Evolutionary conservation across 1,140 invertebrate species (phyloP), one percentile per base, ranked within the genome.

Genomic region (Magallana gigas): DNA sequence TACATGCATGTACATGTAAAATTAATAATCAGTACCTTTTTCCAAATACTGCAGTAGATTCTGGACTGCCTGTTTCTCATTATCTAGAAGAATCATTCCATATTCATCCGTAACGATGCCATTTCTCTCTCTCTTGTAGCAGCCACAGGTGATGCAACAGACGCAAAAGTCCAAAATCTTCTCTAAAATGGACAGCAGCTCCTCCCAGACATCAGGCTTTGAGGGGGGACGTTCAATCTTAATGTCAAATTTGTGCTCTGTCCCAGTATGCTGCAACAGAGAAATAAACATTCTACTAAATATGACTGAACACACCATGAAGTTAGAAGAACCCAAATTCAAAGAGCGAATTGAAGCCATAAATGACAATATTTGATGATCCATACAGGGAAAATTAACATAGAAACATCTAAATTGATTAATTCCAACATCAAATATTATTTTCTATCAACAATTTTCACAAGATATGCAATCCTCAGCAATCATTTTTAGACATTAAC

Each of bases 41-140:
- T 91, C 91, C 29, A 92, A 85, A 87, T 92, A 92, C 8, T 83
- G 71, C 9, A 92, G 84, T 11, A 92, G 88, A 89, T 91, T 92
- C 48, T 88, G 62, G 11, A 92, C 90, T 48, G 91, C 91, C 59
- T 89, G 71, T 56, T 88, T 89, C 71, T 92, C 91, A 84, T 85
- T 90, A 48, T 92, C 91, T 59, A 90, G 85, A 76, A 91, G 59
- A 81, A 88, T 86, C 57, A 89, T 89, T 68, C 90, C 91, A 68
- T 91, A 91, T 36, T 86, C 86, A 29, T 92, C 90, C 0, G 87
- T 84, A 36, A 89, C 85, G 1, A 89, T 29, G 12, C 85, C 57
- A 36, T 87, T 83, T 1, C n/a, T 58, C 1, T 81, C 57, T n/a
- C 80, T 23, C 7, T 64, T 87, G 59, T 88, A 89, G 86, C 91